A percentile compares a stretch with the other conserved stretches of the same genome.
Conservation (phyloP, 2,797 vertebrate genomes). For the Poeciliopsis turneri region DNA sequence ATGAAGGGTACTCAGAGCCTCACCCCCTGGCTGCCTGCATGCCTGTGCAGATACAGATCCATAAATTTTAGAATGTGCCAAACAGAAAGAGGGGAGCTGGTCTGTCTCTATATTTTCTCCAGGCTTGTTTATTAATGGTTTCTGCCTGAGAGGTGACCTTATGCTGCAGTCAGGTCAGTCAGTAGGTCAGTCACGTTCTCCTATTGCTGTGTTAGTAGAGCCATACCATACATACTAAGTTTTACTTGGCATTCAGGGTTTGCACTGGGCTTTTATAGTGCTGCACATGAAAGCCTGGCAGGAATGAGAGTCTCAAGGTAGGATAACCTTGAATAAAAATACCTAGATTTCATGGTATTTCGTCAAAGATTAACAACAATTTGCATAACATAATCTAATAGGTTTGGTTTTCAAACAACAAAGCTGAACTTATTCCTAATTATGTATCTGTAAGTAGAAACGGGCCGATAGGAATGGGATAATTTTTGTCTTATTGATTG, state of each 20-base stretch:
- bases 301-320: neutral
- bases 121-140: conserved; percentile 9
- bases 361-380: neutral
- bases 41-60: conserved; percentile 20
- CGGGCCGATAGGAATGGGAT: neutral
- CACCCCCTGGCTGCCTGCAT: conserved; percentile 33
- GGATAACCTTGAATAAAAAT: conserved; percentile 1
- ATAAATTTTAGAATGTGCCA: conserved; percentile 32
- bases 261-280: neutral
- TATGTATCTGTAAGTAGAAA: neutral
- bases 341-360: neutral
- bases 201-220: conserved; percentile 13
- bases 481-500: neutral
- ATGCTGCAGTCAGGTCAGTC: conserved; percentile 19
- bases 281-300: neutral
- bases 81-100: conserved; percentile 22
- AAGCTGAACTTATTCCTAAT: neutral
- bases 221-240: conserved; percentile 34
- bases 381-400: neutral
- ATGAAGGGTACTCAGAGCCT: conserved; percentile 58
- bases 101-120: conserved; percentile 23
- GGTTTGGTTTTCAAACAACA: neutral
- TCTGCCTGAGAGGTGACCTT: conserved; percentile 16
- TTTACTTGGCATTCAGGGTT: conserved; percentile 7
- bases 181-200: conserved; percentile 37